phyloP scores from a whole-genome alignment of 2,797 vertebrate genomes.

The Anas georgica region DNA sequence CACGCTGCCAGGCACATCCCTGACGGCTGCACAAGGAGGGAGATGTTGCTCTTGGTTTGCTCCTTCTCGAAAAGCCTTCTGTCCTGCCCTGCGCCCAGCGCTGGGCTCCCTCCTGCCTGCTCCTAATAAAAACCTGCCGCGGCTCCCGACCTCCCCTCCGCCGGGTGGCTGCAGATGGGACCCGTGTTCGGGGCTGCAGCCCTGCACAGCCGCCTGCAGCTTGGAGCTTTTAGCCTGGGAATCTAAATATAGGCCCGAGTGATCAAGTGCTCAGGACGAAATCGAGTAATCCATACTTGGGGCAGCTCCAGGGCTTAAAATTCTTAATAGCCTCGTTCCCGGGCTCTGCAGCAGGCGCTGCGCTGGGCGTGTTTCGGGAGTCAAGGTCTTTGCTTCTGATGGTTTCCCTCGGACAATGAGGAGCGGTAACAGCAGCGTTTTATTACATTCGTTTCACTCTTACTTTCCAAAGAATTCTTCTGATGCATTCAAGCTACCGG shows the following conservation, averaged over 20 bases:
- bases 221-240: background rate
- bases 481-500: constrained; percentile 18
- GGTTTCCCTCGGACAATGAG: constrained; percentile 45
- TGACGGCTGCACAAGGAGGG: background rate
- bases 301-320: constrained; percentile 24
- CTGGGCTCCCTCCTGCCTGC: background rate
- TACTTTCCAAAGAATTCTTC: constrained; percentile 30
- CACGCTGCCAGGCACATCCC: background rate
- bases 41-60: fast-evolving
- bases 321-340: background rate
- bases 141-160: fast-evolving
- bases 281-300: constrained; percentile 51
- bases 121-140: fast-evolving
- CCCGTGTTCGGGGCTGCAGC: background rate
- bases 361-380: background rate
- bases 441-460: constrained; percentile 53
- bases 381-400: constrained; percentile 46
- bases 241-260: background rate
- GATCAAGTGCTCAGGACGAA: background rate
- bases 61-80: background rate
- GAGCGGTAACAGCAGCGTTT: background rate
- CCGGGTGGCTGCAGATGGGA: background rate
- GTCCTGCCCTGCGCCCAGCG: fast-evolving
- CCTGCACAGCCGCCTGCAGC: fast-evolving
- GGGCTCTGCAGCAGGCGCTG: constrained; percentile 1